Evolutionary conservation across 2,113 vertebrate species (phyloP).

Genomic region (Saiga tatarica): DNA sequence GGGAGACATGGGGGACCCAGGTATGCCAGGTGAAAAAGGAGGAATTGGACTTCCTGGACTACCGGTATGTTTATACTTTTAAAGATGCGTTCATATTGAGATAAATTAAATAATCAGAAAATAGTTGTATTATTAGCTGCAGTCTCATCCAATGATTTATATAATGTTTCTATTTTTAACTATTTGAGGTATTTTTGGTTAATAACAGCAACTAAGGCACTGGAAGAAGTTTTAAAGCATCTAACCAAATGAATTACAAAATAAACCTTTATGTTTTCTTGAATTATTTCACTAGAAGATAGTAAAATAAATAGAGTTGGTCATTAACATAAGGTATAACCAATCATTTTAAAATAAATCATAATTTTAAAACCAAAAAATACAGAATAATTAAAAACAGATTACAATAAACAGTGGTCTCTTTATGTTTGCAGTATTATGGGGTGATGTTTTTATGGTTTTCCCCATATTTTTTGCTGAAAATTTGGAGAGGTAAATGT

Average conservation of each 20-base stretch:
- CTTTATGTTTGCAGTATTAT: background rate
- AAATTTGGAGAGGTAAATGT: background rate
- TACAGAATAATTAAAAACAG: background rate
- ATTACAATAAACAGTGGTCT: background rate
- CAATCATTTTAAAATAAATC: background rate
- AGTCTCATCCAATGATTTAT: background rate
- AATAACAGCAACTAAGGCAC: background rate
- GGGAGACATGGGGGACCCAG: conserved; percentile 93
- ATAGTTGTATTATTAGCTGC: background rate
- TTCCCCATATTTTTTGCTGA: background rate
- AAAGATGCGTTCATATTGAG: background rate
- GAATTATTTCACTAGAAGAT: conserved; percentile 12
- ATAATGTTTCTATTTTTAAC: conserved; percentile 27
- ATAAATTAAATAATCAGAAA: background rate
- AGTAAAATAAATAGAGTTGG: background rate
- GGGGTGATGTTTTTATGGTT: background rate
- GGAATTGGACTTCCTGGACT: conserved; percentile 92
- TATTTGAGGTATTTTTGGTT: conserved; percentile 15
- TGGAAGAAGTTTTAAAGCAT: conserved; percentile 6
- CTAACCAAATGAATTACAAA: background rate
- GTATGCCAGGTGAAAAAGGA: conserved; percentile 94
- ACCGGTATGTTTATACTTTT: conserved; percentile 86
- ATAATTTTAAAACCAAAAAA: background rate
- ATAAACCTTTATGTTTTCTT: background rate
- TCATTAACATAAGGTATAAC: background rate